Base-by-base conservation (phyloP, 1,140 invertebrate species). In the Aradophagus sp. region DNA sequence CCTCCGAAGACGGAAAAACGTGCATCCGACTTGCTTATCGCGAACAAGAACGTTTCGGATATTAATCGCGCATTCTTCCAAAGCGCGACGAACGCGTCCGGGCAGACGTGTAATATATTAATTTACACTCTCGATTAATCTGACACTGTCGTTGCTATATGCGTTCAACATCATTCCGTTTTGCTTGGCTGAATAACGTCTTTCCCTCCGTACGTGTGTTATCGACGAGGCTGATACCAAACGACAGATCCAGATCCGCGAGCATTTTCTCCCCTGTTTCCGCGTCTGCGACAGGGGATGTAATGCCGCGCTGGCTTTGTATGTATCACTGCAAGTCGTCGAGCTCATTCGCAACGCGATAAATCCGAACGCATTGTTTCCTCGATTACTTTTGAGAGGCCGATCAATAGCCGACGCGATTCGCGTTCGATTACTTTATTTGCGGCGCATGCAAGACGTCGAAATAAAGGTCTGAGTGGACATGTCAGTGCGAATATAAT, bases 241-340 rank as follows among this genome's bases (percentile, higher is more conserved):
- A 65, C 59, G 68, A 71, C 68, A 65, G 48, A 65, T 65, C 53
- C 61, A 71, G 59, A 71, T 71, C 59, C 59, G 53, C 55, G 39
- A 44, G 41, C 53, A 65, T 65, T 65, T 61, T 65, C 68, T 65
- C 68, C 61, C 68, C 47, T 53, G 52, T 65, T 71, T 52, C 35
- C 42, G 41, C 29, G 36, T 47, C 50, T 69, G 47, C 55, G 41
- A 61, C 48, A 69, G 42, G 55, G 56, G 65, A 61, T 69, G 65
- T 39, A 44, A 69, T 35, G 34, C 65, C 34, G 39, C 41, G 29
- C 47, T 61, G 56, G 41, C 66, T 69, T 68, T 68, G 55, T 67
- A 53, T 67, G 63, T 61, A 68, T 61, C 48, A 61, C 31, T 47
- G 55, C 65, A 55, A 68, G 65, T 61, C 55, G 48, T 59, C 65